Evolutionary conservation across 2,888 invertebrate species (phyloP), one percentile per base, ranked within the genome.

Genomic region (Drosophila atripex): DNA sequence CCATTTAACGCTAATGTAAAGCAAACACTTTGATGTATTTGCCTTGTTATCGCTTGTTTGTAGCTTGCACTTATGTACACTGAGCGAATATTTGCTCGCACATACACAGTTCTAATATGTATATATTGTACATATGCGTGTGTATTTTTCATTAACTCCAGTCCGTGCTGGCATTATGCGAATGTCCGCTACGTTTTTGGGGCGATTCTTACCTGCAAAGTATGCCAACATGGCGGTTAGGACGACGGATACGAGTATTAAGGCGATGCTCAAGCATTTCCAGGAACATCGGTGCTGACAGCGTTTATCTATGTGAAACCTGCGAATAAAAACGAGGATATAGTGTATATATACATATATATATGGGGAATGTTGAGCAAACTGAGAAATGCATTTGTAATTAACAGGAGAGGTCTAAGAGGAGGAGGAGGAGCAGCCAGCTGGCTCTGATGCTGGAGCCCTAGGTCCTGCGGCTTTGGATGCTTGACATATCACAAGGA

Each of bases 261-360:
- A 95, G 89, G 96, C 95, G 92, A 98, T 97, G 92, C 97, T 97
- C 92, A 97, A 95, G 92, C 98, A 98, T 93, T 97, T 97, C 98
- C 98, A 98, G 91, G 97, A 97, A 94, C 98, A 98, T 86, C 97
- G 94, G 92, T 97, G 97, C 92, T 96, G 96, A 93, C 97, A 97
- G 86, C 97, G 95, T 93, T 97, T 97, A 93, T 97, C 97, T 93
- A 97, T 96, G 94, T 97, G 97, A 93, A 97, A 97, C 92, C 92
- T 92, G 89, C 9, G 47, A 70, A 60, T 45, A 69, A 71, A 53
- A 45, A 12, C 28, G n/a, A 11, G 56, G 25, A 50, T 49, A 49
- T 60, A 51, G 18, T 46, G 16, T 46, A 39, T 21, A n/a, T n/a
- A n/a, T n/a, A n/a, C n/a, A n/a, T n/a, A n/a, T n/a, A n/a, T n/a